Percentiles rank a stretch among this genome's conserved stretches.
Evolutionary conservation across 2,888 invertebrate species (phyloP).

Genomic region (Thecocarcelia acutangulata): DNA sequence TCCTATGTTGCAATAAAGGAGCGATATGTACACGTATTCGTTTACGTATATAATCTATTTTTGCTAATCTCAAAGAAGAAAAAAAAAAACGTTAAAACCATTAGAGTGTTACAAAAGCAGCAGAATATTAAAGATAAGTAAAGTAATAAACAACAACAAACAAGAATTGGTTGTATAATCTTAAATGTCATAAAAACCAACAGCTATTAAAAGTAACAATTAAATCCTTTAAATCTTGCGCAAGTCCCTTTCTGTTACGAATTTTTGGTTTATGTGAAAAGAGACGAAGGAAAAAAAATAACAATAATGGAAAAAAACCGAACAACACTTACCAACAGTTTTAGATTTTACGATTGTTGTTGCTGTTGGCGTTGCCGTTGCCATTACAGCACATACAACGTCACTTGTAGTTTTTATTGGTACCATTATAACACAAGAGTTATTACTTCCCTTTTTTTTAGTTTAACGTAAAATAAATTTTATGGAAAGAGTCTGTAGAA

Average conservation of each 20-base stretch:
- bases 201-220: slow-evolving; percentile 65
- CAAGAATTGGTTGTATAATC: slow-evolving; percentile 39
- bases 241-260: slow-evolving; percentile 10
- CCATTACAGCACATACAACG: neutral
- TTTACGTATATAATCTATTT: too few relatives aligned
- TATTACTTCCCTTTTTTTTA: neutral
- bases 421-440: neutral
- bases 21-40: too few relatives aligned
- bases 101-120: slow-evolving; percentile 14
- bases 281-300: neutral
- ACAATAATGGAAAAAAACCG: neutral
- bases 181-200: slow-evolving; percentile 64
- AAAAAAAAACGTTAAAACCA: too few relatives aligned
- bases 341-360: slow-evolving; percentile 34
- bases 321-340: slow-evolving; percentile 25
- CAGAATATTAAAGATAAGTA: slow-evolving; percentile 7
- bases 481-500: slow-evolving; percentile 10
- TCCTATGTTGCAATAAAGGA: too few relatives aligned
- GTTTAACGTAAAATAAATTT: neutral
- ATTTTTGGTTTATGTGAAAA: neutral
- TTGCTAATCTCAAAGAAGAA: too few relatives aligned
- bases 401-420: neutral
- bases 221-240: slow-evolving; percentile 56
- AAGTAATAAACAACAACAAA: slow-evolving; percentile 6
- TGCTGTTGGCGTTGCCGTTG: too few relatives aligned